Evolutionary conservation across 2,113 vertebrate genomes (phyloP).

Genomic region (Neodon shergylaensis): DNA sequence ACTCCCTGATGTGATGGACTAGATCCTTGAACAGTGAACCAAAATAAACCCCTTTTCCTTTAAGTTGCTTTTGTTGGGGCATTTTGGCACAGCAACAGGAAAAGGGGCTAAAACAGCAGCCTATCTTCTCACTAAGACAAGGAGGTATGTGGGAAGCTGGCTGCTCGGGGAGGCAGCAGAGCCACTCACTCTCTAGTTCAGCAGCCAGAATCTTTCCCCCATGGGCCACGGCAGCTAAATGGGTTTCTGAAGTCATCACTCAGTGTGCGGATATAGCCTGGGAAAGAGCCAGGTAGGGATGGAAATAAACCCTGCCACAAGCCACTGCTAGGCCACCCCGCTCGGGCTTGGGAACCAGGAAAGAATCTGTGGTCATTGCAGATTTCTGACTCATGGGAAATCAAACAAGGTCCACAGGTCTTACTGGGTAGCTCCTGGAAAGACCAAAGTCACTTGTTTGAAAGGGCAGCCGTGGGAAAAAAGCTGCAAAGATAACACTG

Average conservation of each 20-base stretch:
- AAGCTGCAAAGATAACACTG: fast-evolving
- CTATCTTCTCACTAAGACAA: not conserved
- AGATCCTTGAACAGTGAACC: not conserved
- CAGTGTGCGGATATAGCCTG: not conserved
- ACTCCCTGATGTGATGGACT: not conserved
- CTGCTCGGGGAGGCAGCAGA: not conserved
- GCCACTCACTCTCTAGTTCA: fast-evolving
- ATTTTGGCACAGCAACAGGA: not conserved
- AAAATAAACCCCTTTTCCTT: no score
- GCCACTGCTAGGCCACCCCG: fast-evolving
- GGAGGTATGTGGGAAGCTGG: fast-evolving
- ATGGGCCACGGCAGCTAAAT: not conserved
- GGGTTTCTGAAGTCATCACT: not conserved
- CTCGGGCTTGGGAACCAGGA: not conserved
- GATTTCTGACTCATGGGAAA: not conserved
- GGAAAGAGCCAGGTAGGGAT: fast-evolving
- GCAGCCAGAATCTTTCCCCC: not conserved
- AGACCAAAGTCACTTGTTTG: not conserved
- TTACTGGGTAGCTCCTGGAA: not conserved
- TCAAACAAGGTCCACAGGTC: not conserved
- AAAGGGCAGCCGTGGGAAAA: not conserved
- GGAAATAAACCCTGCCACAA: not conserved
- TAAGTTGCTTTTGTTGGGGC: not conserved
- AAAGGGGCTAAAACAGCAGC: not conserved
- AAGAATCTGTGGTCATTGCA: not conserved